Conservation (phyloP, 2,113 vertebrate genomes). For the Rallus limicola region DNA sequence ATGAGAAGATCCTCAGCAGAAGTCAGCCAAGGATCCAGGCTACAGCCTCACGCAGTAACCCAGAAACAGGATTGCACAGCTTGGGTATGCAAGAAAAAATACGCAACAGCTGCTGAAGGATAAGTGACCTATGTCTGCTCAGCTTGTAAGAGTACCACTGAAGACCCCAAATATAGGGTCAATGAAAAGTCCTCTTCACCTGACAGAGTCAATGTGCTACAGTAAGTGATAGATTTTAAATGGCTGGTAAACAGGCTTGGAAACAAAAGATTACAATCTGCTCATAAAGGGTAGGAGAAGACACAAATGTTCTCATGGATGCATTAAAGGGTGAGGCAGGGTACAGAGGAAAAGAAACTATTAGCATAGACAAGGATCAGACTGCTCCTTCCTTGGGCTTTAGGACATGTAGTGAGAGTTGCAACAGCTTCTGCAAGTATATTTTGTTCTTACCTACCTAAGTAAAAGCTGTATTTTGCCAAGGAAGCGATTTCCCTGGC, state of each 20-base stretch:
- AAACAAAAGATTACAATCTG: not conserved
- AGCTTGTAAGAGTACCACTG: not conserved
- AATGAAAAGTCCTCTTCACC: not conserved
- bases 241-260: not conserved
- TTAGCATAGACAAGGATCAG: not conserved
- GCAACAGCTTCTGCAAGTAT: not conserved
- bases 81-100: not conserved
- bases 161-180: not conserved
- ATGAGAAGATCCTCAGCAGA: not conserved
- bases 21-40: not conserved
- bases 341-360: not conserved
- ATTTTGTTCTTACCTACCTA: not conserved
- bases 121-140: not conserved
- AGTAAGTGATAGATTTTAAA: not conserved
- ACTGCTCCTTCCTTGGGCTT: not conserved
- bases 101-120: not conserved
- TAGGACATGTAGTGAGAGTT: not conserved
- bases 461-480: not conserved
- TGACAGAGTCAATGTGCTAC: not conserved
- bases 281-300: not conserved
- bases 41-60: not conserved
- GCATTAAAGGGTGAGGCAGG: not conserved
- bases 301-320: not conserved
- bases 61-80: not conserved
- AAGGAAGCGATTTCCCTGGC: not conserved